Conservation (phyloP, 2,113 vertebrate species). For the Pachycephala philippinensis region DNA sequence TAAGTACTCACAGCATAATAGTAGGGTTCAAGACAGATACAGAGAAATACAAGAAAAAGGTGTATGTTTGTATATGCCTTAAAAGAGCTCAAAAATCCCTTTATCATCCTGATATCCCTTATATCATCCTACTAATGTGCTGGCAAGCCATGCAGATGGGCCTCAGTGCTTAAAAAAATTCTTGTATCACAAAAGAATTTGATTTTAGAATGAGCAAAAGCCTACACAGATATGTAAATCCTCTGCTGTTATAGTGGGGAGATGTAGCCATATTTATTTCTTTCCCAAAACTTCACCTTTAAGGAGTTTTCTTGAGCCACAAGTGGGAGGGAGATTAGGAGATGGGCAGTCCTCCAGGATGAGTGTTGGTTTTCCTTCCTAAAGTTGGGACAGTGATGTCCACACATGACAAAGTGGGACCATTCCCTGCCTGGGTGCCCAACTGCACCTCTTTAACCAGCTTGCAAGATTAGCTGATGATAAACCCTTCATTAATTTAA, state of each 20-base stretch:
- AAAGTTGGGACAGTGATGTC: background rate
- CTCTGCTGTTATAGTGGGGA: background rate
- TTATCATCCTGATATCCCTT: background rate
- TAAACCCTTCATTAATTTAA: background rate
- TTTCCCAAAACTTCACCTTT: background rate
- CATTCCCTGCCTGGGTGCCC: background rate
- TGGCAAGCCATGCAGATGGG: background rate
- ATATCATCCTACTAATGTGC: fast-evolving
- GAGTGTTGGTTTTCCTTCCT: background rate
- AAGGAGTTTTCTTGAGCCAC: background rate
- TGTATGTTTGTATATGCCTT: background rate
- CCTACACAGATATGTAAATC: background rate
- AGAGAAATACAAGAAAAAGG: background rate
- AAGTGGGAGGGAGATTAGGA: background rate
- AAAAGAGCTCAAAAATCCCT: background rate
- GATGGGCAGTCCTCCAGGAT: background rate
- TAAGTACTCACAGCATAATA: background rate
- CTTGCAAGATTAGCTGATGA: background rate
- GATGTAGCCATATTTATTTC: background rate
- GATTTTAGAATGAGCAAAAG: background rate
- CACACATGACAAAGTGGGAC: background rate
- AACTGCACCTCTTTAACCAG: background rate
- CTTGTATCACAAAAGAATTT: background rate
- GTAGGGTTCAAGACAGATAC: background rate
- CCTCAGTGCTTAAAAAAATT: background rate